These are phyloP conservation scores for Procavia capensis DNA, from an alignment of 2,113 vertebrate genomes.

Conservation along the genomic window DNA sequence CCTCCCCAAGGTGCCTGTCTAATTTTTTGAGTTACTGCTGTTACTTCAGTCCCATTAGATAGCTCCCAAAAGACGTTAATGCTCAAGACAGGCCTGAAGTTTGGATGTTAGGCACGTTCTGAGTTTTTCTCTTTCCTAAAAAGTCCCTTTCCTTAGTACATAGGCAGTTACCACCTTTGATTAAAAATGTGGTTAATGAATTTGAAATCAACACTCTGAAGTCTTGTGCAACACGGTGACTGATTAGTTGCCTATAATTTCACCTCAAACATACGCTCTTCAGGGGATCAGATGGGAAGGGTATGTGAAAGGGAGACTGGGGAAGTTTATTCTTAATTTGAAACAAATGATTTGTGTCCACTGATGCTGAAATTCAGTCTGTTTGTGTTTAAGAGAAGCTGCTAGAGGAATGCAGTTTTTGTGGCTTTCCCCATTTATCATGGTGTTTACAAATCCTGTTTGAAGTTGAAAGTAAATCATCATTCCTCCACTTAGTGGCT, in stretches of 20 bases:
- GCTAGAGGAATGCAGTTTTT: neutral
- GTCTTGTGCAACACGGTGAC: neutral
- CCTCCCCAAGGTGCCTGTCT: neutral
- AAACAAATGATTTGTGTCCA: conserved; percentile 11
- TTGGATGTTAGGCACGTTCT: neutral
- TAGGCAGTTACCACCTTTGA: neutral
- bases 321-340: neutral
- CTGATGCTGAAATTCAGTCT: neutral
- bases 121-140: neutral
- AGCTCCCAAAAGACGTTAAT: neutral
- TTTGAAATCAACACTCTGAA: neutral
- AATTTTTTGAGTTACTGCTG: neutral
- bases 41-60: neutral
- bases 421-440: conserved; percentile 54
- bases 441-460: conserved; percentile 61
- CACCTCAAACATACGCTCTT: neutral
- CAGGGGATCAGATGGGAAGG: neutral
- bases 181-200: neutral
- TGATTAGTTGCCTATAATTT: neutral
- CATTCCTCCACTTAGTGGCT: neutral
- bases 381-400: conserved; percentile 31
- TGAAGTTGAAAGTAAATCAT: conserved; percentile 56
- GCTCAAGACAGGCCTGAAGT: neutral
- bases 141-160: neutral
- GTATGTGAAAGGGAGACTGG: neutral